Base-by-base conservation (phyloP, 1,140 invertebrate species). In the Pseudobourletiella spinata region DNA sequence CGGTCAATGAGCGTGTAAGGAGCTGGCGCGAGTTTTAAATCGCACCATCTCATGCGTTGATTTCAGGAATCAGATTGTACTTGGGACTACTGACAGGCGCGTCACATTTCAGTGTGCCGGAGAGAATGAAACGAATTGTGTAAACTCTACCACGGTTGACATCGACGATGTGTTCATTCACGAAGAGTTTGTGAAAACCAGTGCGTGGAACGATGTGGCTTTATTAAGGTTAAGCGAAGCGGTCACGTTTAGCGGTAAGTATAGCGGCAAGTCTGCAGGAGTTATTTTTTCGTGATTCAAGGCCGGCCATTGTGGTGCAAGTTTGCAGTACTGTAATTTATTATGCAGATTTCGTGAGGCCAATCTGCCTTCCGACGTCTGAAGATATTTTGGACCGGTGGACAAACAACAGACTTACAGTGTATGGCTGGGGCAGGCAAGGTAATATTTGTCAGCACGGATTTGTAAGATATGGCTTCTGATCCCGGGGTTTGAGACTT, bases 361-460 rank as follows among this genome's bases (percentile, higher is more conserved):
- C 60, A 22, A 32, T 62, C 6, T 62, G 60, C 28, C 26, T 62
- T 6, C 60, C 60, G 14, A 28, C 20, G 3, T 18, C 11, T 54
- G 59, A 61, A 28, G 25, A 1, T 3, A 18, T 61, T 28, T 29
- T 61, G 8, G 26, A 28, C 11, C 20, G 16, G 14, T 32, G 50
- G 20, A 20, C 3, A 3, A 43, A 61, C 35, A 61, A 54, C 22
- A 61, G 54, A 42, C 50, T 61, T 2, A 61, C 59, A 0, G 22
- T 35, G 1, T 24, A 29, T 15, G 59, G 59, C 28, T 61, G 59
- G 59, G 64, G 64, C 29, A 51, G 20, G 18, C 64, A 66, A 59
- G 60, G 56, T 57, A 26, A 11, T 48, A n/a, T n/a, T n/a, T n/a
- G n/a, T n/a, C n/a, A n/a, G n/a, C n/a, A n/a, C 35, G 11, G 35